phyloP scores from a whole-genome alignment of 2,888 invertebrate genomes.

The Argyra leucocephala region DNA sequence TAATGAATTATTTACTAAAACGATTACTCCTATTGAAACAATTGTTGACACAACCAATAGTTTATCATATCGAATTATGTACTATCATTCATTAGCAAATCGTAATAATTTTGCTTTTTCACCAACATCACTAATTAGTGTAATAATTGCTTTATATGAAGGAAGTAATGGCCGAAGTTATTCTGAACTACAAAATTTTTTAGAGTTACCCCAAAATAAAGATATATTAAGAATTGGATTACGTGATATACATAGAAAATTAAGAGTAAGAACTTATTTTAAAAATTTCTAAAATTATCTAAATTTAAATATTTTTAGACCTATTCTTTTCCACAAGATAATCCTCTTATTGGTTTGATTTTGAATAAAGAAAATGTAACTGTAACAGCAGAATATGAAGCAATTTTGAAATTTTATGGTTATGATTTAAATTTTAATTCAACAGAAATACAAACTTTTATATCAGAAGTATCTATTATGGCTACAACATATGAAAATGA shows the following conservation, averaged over 20 bases:
- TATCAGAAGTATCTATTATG: neutral
- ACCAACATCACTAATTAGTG: constrained; percentile 71
- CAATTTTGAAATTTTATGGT: constrained; percentile 66
- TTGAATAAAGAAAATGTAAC: constrained; percentile 69
- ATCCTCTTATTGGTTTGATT: constrained; percentile 70
- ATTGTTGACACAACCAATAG: constrained; percentile 75
- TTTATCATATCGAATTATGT: constrained; percentile 58
- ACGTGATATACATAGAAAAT: constrained; percentile 70
- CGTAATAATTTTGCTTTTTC: constrained; percentile 76
- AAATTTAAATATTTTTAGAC: constrained; percentile 52
- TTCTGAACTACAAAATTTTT: constrained; percentile 59
- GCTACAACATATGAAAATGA: constrained; percentile 34
- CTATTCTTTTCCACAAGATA: constrained; percentile 72
- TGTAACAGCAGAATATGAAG: constrained; percentile 63
- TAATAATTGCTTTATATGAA: constrained; percentile 68
- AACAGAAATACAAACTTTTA: neutral
- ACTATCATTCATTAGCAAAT: constrained; percentile 62
- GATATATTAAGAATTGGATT: constrained; percentile 67
- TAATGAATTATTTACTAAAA: constrained; percentile 23
- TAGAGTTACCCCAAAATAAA: constrained; percentile 62
- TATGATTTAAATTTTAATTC: constrained; percentile 55
- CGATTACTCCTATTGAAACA: constrained; percentile 53
- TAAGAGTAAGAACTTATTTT: constrained; percentile 53
- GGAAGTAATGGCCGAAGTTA: constrained; percentile 65
- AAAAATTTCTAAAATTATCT: too few relatives aligned